A percentile compares a stretch with the other conserved stretches of the same genome.
phyloP scores from a whole-genome alignment of 2,888 invertebrate species.

The Hydropsyche betteni region DNA sequence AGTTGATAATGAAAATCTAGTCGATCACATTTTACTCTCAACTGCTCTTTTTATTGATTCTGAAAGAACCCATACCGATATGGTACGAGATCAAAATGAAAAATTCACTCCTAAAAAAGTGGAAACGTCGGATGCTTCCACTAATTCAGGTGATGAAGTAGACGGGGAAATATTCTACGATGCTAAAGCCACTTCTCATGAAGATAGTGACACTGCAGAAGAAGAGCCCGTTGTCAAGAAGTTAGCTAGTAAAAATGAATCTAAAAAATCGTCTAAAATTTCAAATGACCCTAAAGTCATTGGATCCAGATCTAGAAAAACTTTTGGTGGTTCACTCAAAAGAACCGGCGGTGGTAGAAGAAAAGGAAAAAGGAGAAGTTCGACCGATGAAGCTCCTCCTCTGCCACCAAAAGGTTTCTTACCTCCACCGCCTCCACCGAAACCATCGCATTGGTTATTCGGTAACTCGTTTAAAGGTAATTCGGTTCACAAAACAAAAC shows the following conservation, averaged over 20 bases:
- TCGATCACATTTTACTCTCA: conserved; percentile 59
- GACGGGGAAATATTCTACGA: conserved; percentile 46
- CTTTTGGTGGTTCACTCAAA: conserved; percentile 44
- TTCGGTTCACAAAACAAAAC: background rate
- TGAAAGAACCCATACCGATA: conserved; percentile 59
- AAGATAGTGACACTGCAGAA: conserved; percentile 25
- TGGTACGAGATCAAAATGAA: conserved; percentile 47
- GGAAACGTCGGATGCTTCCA: conserved; percentile 53
- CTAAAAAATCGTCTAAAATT: background rate
- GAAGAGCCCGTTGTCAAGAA: conserved; percentile 17
- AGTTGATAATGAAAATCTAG: conserved; percentile 57
- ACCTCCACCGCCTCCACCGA: conserved; percentile 29
- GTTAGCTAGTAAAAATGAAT: background rate
- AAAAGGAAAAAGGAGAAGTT: conserved; percentile 41
- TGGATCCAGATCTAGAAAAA: conserved; percentile 31
- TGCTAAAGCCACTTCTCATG: conserved; percentile 38
- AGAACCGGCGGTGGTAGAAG: conserved; percentile 44
- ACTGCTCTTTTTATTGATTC: conserved; percentile 62
- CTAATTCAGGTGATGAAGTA: conserved; percentile 52
- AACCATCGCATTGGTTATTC: conserved; percentile 48
- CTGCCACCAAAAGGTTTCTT: conserved; percentile 40
- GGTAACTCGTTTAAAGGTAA: conserved; percentile 49
- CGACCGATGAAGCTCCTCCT: conserved; percentile 43
- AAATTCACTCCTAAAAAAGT: conserved; percentile 21
- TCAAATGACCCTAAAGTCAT: conserved; percentile 1